A percentile compares a stretch with the other conserved stretches of the same genome.
Evolutionary conservation across 2,797 vertebrate genomes (phyloP).

Genomic region (Parauchenoglanis punctatus): DNA sequence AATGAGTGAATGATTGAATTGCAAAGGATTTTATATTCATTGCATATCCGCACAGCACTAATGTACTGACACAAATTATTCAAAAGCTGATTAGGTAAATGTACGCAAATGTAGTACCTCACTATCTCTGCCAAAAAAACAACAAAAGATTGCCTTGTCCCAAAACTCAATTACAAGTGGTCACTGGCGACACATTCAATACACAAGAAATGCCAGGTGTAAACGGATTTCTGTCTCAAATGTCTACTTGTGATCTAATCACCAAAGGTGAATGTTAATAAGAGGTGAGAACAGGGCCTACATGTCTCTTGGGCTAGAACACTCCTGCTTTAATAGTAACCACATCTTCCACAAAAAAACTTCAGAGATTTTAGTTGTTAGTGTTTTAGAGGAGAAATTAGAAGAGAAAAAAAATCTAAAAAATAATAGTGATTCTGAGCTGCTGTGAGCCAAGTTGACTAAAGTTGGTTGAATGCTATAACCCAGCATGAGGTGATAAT

Average conservation of each 20-base stretch:
- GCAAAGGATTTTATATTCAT: neutral
- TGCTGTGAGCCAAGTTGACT: neutral
- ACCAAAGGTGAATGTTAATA: neutral
- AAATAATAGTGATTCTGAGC: neutral
- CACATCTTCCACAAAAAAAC: neutral
- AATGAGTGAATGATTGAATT: neutral
- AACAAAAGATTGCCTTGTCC: neutral
- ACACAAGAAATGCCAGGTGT: conserved; percentile 9
- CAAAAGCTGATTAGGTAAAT: neutral
- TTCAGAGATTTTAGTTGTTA: neutral
- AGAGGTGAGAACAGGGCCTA: neutral
- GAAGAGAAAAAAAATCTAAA: neutral
- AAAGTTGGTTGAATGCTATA: neutral
- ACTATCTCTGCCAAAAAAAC: neutral
- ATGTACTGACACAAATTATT: neutral
- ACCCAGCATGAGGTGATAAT: neutral
- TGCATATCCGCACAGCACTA: neutral
- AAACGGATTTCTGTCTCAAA: conserved; percentile 15
- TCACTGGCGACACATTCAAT: neutral
- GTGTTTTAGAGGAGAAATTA: neutral
- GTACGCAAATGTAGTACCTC: neutral
- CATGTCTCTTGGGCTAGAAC: neutral
- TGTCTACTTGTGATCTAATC: conserved; percentile 19
- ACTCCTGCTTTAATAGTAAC: neutral
- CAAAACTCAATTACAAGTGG: conserved; percentile 15